These are phyloP conservation scores for Andricus grossulariae DNA, from an alignment of 1,140 invertebrate species.

Conservation along the genomic window DNA sequence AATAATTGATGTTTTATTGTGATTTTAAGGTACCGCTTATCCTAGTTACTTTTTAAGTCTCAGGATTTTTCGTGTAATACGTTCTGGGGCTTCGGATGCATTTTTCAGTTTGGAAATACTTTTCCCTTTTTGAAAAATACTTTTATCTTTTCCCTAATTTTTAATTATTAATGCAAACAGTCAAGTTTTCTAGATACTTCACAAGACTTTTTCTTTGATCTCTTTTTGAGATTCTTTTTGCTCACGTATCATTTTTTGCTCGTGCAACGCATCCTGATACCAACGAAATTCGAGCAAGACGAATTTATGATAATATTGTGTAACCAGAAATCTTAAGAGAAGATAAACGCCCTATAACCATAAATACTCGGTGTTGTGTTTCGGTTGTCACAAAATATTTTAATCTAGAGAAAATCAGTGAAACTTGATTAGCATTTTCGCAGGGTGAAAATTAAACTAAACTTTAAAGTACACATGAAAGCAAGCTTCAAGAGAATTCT, in stretches of 20 bases:
- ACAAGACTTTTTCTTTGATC: not conserved
- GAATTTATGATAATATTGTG: slow-evolving; percentile 33
- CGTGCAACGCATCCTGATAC: slow-evolving; percentile 33
- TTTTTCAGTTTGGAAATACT: not conserved
- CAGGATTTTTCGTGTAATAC: not conserved
- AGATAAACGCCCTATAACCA: slow-evolving; percentile 36
- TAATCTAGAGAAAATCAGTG: slow-evolving; percentile 8
- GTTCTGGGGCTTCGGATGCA: no score
- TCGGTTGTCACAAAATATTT: slow-evolving; percentile 36
- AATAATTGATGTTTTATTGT: slow-evolving; percentile 38
- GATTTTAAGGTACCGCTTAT: slow-evolving; percentile 7
- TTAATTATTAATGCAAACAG: no score
- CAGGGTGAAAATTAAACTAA: not conserved
- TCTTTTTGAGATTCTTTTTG: not conserved
- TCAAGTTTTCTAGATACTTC: not conserved
- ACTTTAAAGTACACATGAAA: not conserved
- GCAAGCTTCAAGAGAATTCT: not conserved
- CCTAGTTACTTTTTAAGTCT: not conserved
- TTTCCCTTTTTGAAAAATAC: not conserved
- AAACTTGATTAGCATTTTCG: not conserved
- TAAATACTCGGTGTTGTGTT: slow-evolving; percentile 38
- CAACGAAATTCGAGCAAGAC: slow-evolving; percentile 40
- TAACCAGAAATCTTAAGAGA: slow-evolving; percentile 30
- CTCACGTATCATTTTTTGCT: slow-evolving; percentile 38
- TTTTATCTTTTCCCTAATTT: not conserved